Percentiles rank a stretch among this genome's conserved stretches.
Evolutionary conservation across 2,888 invertebrate species (phyloP).

Genomic region (Eupithecia inturbata): DNA sequence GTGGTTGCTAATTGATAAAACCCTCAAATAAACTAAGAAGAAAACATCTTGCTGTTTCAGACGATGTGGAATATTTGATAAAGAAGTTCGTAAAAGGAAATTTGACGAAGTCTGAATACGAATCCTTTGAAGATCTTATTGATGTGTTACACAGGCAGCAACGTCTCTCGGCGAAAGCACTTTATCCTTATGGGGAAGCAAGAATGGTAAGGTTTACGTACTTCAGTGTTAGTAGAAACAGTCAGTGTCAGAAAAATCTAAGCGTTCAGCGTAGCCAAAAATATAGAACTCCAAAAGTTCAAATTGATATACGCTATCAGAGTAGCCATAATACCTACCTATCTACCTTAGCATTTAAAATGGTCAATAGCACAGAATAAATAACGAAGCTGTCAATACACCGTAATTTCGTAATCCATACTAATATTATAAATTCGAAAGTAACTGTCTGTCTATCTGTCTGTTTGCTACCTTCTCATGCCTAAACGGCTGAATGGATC

Average conservation of each 20-base stretch:
- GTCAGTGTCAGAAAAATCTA: background rate
- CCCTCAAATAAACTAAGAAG: no score
- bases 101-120: slow-evolving; percentile 56
- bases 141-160: slow-evolving; percentile 63
- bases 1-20: no score
- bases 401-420: no score
- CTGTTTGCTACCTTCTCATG: no score
- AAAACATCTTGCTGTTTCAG: slow-evolving; percentile 55
- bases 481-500: no score
- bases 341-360: no score
- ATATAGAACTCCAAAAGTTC: background rate
- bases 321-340: no score
- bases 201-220: slow-evolving; percentile 57
- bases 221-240: background rate
- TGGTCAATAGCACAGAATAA: no score
- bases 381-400: no score
- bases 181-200: slow-evolving; percentile 45
- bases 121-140: slow-evolving; percentile 58
- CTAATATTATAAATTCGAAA: no score
- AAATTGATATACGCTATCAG: no score
- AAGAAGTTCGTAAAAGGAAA: slow-evolving; percentile 59
- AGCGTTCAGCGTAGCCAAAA: background rate
- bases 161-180: slow-evolving; percentile 45
- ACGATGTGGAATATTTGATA: slow-evolving; percentile 61
- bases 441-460: no score